phyloP scores from a whole-genome alignment of 2,888 invertebrate genomes.

The Craniophora ligustri region DNA sequence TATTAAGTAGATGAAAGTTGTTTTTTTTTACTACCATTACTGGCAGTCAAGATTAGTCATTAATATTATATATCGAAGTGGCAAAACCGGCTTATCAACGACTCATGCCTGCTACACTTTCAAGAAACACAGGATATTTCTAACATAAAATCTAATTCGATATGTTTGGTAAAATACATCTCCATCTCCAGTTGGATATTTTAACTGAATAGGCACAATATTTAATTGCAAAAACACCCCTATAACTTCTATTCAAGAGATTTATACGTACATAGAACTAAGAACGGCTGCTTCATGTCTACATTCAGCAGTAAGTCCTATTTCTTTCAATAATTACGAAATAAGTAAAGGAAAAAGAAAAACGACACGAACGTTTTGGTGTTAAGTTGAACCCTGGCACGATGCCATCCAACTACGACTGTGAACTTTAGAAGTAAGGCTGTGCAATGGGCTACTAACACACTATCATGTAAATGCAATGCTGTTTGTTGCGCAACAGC shows the following conservation, averaged over 20 bases:
- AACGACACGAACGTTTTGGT: constrained; percentile 15
- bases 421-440: constrained; percentile 34
- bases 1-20: too few species aligned
- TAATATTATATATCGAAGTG: too few species aligned
- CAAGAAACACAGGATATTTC: not conserved
- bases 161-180: too few species aligned
- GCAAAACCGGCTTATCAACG: not conserved
- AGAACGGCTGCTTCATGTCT: constrained; percentile 9
- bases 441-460: constrained; percentile 42
- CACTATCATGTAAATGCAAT: constrained; percentile 37
- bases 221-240: constrained; percentile 1
- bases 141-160: not conserved
- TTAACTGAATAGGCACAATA: not conserved
- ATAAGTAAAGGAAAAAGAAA: constrained; percentile 26
- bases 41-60: too few species aligned
- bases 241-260: constrained; percentile 7
- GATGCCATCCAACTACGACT: constrained; percentile 30
- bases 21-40: too few species aligned
- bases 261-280: too few species aligned
- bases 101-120: not conserved
- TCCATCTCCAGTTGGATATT: too few species aligned
- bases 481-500: constrained; percentile 33
- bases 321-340: constrained; percentile 26
- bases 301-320: constrained; percentile 31
- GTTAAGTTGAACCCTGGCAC: constrained; percentile 27